A percentile compares a stretch with the other conserved stretches of the same genome.
Conservation (phyloP, 1,140 invertebrate species). For the Nomia melanderi region DNA sequence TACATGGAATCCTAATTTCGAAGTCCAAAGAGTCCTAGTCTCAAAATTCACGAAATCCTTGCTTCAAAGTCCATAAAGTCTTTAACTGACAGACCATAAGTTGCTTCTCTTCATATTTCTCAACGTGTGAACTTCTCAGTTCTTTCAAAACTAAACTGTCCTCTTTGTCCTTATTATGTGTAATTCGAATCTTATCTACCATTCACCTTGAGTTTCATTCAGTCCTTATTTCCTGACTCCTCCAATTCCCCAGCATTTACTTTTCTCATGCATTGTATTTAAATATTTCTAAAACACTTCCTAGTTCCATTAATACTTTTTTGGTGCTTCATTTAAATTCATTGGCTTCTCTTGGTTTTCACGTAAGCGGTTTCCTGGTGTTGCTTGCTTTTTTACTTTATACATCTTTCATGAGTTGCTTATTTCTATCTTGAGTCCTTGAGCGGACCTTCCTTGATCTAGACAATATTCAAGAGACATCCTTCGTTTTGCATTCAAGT, state of each 20-base stretch:
- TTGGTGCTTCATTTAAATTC: neutral
- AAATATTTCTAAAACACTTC: slow-evolving; percentile 15
- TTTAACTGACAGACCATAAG: no score
- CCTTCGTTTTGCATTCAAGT: neutral
- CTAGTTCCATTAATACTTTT: neutral
- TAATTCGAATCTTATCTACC: no score
- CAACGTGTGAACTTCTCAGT: no score
- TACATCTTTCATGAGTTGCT: neutral
- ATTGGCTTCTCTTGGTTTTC: neutral
- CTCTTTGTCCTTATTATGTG: no score
- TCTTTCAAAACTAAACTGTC: no score
- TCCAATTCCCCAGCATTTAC: neutral
- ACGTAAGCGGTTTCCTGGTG: neutral
- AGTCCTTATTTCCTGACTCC: neutral
- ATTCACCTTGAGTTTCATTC: neutral
- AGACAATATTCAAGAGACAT: neutral
- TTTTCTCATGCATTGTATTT: neutral
- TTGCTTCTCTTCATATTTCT: no score
- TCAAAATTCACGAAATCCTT: no score
- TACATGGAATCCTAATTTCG: no score
- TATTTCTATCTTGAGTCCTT: neutral
- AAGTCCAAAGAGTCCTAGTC: no score
- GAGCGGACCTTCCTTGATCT: neutral
- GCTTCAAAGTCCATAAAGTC: no score
- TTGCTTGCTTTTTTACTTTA: neutral